phyloP scores from a whole-genome alignment of 2,888 invertebrate species.

The Sialis lutaria region DNA sequence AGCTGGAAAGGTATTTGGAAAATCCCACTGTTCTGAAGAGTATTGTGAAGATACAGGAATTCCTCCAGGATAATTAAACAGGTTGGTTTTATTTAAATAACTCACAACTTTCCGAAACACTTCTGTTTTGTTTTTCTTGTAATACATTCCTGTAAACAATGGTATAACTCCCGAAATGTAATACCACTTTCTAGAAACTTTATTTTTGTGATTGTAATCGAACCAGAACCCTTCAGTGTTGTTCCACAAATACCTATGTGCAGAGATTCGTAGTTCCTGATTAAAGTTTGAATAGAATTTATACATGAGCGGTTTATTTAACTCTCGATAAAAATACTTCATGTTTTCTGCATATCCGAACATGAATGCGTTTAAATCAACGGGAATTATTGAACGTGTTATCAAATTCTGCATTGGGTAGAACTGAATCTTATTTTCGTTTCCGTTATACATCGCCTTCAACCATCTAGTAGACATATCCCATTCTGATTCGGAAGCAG shows the following conservation, averaged over 20 bases:
- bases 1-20: constrained; percentile 76
- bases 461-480: constrained; percentile 73
- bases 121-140: constrained; percentile 19
- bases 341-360: constrained; percentile 45
- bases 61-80: constrained; percentile 42
- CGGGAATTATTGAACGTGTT: constrained; percentile 46
- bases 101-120: constrained; percentile 31
- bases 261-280: constrained; percentile 41
- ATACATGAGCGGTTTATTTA: constrained; percentile 14
- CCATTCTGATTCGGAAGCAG: constrained; percentile 60
- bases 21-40: constrained; percentile 64
- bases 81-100: constrained; percentile 34
- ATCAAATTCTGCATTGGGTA: constrained; percentile 44
- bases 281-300: constrained; percentile 32
- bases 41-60: constrained; percentile 46
- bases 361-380: constrained; percentile 65
- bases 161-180: constrained; percentile 58
- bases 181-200: constrained; percentile 42
- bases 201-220: constrained; percentile 47
- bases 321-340: constrained; percentile 38
- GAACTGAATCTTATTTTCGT: constrained; percentile 36
- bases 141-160: constrained; percentile 49
- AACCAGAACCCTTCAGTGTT: constrained; percentile 61
- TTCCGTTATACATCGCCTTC: constrained; percentile 67
- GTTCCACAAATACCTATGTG: constrained; percentile 51